Evolutionary conservation across 2,113 vertebrate species (phyloP).

Genomic region (Opisthocomus hoazin): DNA sequence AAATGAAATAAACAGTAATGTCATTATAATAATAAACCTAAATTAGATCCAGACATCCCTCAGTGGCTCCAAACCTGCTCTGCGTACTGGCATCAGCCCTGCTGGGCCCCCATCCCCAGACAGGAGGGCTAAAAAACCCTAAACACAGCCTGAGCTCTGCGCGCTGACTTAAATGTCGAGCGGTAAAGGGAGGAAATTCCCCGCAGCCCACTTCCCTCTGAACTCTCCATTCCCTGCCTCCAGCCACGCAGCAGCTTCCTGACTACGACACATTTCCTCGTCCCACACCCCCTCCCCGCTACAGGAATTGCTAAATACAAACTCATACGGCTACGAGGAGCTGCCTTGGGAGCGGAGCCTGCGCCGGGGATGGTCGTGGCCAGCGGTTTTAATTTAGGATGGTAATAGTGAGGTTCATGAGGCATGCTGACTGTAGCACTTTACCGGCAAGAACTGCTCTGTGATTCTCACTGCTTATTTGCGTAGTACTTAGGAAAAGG

Average conservation of each 20-base stretch:
- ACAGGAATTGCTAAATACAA: constrained; percentile 10
- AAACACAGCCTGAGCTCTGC: background rate
- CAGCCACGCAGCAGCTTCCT: constrained; percentile 58
- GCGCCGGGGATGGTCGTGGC: background rate
- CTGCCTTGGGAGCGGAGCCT: background rate
- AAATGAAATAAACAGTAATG: constrained; percentile 49
- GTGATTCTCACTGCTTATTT: background rate
- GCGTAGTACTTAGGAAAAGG: background rate
- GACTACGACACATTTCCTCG: constrained; percentile 32
- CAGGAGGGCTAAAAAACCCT: background rate
- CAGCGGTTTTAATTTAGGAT: background rate
- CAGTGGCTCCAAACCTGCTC: background rate
- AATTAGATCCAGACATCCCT: constrained; percentile 33
- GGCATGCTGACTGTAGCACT: background rate
- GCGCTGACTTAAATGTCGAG: constrained; percentile 10
- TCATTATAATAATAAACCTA: constrained; percentile 51
- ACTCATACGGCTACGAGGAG: background rate
- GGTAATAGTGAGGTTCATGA: background rate
- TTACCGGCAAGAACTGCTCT: background rate
- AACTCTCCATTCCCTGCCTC: constrained; percentile 58
- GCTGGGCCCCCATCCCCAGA: background rate
- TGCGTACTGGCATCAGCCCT: background rate
- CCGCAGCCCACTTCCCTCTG: constrained; percentile 49
- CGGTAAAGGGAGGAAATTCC: constrained; percentile 54
- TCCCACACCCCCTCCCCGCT: background rate